These are phyloP conservation scores for Anhinga anhinga DNA, from an alignment of 2,113 vertebrate genomes.

Conservation along the genomic window DNA sequence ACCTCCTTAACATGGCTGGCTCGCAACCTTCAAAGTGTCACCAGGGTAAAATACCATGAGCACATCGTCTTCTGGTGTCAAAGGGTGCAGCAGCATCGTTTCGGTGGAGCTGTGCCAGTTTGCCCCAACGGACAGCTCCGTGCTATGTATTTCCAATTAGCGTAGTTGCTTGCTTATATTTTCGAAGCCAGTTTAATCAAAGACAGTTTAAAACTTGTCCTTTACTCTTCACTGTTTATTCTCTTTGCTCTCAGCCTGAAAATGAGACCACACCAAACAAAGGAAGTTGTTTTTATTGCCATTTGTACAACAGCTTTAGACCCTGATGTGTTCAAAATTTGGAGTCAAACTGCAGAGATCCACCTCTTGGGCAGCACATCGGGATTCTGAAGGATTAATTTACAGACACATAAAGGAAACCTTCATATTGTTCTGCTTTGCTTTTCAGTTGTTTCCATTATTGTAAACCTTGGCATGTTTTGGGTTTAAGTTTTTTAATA, in stretches of 20 bases:
- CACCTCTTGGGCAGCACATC: neutral
- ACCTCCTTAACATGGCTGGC: neutral
- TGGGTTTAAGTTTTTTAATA: neutral
- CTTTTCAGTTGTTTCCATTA: neutral
- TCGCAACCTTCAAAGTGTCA: neutral
- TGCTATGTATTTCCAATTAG: neutral
- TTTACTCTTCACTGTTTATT: neutral
- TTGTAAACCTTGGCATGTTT: neutral
- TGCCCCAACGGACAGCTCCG: rapidly evolving
- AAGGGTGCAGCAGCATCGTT: neutral
- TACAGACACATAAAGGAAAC: neutral
- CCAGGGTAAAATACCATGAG: rapidly evolving
- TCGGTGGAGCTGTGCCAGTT: neutral
- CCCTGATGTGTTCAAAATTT: neutral
- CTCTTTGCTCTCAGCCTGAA: neutral
- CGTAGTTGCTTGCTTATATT: neutral
- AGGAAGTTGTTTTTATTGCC: neutral
- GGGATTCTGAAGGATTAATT: neutral
- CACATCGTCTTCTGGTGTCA: neutral
- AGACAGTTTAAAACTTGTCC: neutral
- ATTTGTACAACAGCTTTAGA: neutral
- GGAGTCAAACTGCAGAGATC: neutral
- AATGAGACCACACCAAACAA: neutral
- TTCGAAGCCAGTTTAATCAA: neutral
- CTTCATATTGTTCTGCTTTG: neutral